Evolutionary conservation across 2,888 invertebrate species (phyloP).

Genomic region (Cantharis flavilabris): DNA sequence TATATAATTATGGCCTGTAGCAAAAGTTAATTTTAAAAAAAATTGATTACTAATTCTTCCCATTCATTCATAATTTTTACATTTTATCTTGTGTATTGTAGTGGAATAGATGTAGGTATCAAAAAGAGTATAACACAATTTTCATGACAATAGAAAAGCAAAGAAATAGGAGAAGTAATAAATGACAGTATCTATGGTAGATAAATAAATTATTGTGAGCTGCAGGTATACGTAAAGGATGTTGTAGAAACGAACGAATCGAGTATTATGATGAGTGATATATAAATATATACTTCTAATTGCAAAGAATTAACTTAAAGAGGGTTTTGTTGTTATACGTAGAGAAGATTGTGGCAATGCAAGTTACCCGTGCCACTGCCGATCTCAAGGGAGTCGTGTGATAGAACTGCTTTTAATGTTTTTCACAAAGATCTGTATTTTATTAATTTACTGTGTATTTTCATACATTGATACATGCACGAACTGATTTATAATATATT

Average conservation of each 20-base stretch:
- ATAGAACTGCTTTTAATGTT: slow-evolving; percentile 56
- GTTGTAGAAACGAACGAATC: slow-evolving; percentile 37
- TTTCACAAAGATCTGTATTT: slow-evolving; percentile 55
- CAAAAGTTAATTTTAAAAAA: background rate
- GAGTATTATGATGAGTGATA: slow-evolving; percentile 49
- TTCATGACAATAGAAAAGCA: slow-evolving; percentile 51
- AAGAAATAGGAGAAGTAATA: slow-evolving; percentile 32
- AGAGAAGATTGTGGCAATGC: slow-evolving; percentile 37
- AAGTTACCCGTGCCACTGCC: slow-evolving; percentile 33
- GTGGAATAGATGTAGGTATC: background rate
- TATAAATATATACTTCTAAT: slow-evolving; percentile 39
- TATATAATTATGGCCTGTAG: background rate
- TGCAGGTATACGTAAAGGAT: slow-evolving; percentile 28
- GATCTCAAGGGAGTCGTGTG: slow-evolving; percentile 56
- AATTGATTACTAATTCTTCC: background rate
- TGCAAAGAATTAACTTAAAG: slow-evolving; percentile 47
- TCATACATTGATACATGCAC: slow-evolving; percentile 45
- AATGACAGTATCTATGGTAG: slow-evolving; percentile 35
- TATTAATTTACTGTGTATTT: slow-evolving; percentile 46
- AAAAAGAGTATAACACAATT: slow-evolving; percentile 20
- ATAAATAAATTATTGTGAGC: slow-evolving; percentile 25
- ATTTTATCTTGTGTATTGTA: background rate
- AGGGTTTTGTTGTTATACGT: slow-evolving; percentile 37
- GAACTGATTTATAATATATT: slow-evolving; percentile 43
- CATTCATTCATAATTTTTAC: background rate